phyloP scores from a whole-genome alignment of 1,140 invertebrate species.

The Myzus persicae region DNA sequence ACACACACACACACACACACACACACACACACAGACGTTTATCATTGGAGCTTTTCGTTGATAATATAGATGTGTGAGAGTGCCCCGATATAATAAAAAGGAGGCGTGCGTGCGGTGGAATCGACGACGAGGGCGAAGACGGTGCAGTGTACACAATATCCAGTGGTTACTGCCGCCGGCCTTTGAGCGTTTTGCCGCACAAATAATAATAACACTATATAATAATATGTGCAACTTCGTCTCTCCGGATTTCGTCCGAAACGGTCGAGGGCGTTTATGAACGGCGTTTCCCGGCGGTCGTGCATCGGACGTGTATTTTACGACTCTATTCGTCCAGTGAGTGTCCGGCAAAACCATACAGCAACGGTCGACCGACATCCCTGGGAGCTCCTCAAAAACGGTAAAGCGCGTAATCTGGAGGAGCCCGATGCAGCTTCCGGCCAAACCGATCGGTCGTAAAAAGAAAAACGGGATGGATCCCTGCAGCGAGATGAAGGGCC shows the following conservation, averaged over 20 bases:
- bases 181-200: not conserved
- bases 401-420: not conserved
- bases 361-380: not conserved
- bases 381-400: not conserved
- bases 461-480: not conserved
- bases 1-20: no score
- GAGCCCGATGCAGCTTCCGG: no score
- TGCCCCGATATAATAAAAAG: not conserved
- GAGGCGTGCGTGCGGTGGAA: not conserved
- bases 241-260: not conserved
- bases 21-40: not conserved
- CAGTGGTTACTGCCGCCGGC: not conserved
- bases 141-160: not conserved
- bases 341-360: not conserved
- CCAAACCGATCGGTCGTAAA: constrained; percentile 40
- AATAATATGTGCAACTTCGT: not conserved
- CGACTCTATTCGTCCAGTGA: not conserved
- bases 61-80: not conserved
- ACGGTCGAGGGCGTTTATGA: not conserved
- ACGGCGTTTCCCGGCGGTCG: not conserved
- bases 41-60: not conserved
- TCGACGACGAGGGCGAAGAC: not conserved
- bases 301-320: not conserved
- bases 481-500: not conserved
- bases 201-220: not conserved